Evolutionary conservation across 2,888 invertebrate species (phyloP), one percentile per base, ranked within the genome.

Genomic region (Hydrotaea cyrtoneurina): DNA sequence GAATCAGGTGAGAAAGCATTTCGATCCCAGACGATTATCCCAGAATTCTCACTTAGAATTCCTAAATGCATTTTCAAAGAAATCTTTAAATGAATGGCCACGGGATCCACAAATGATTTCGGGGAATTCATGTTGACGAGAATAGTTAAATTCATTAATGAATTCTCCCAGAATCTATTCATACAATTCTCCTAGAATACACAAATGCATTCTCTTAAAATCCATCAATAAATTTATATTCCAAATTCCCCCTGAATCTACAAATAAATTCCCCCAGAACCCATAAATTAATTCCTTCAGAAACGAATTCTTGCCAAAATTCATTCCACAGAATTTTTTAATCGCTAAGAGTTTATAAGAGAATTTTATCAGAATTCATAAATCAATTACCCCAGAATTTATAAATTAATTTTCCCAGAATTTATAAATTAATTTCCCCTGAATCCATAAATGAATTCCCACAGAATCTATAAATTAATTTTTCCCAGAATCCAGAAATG

Each of bases 1-100:
- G 90, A 91, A 89, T 88, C 92, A 92, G 91, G 92, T 92, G 86
- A 88, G 88, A 86, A 57, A 66, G 2, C 0, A 7, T 43, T 43
- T 43, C 43, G 10, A 43, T 15, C 10, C 15, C 2, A 13, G 43
- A 7, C 10, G 10, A 7, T 31, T 31, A 31, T n/a, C n/a, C n/a
- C n/a, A n/a, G n/a, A n/a, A n/a, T n/a, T n/a, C n/a, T n/a, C n/a
- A n/a, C 31, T 4, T 31, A 31, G 31, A 31, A 31, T 31, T 31
- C 31, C 7, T 31, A 31, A 31, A 31, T 31, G 3, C 2, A 31
- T 31, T 31, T 31, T 31, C 7, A 31, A 7, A 31, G 31, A 31
- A 31, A 31, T 31, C 31, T 31, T 7, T 31, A 31, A 31, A 31
- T 4, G 31, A 43, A 43, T 43, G 13, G n/a, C 50, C n/a, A 15